Conservation (phyloP, 2,113 vertebrate genomes). For the Eudyptes chrysolophus region DNA sequence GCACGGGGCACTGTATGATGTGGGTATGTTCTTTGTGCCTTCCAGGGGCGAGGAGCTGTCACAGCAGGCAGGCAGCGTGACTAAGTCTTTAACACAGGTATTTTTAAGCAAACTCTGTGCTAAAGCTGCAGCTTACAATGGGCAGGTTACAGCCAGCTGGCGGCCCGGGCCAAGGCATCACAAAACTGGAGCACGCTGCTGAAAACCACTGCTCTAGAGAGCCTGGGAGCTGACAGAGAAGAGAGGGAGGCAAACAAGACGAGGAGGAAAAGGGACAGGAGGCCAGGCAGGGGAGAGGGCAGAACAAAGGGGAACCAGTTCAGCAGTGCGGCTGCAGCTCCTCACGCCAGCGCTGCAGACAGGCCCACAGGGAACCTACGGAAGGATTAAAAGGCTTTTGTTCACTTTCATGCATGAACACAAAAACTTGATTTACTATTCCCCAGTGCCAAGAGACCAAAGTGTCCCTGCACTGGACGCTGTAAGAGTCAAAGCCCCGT, state of each 20-base stretch:
- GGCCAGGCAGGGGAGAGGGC: not conserved
- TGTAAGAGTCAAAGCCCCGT: not conserved
- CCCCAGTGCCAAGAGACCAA: not conserved
- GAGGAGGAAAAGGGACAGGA: not conserved
- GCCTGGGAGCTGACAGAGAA: not conserved
- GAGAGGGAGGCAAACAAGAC: not conserved
- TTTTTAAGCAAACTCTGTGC: not conserved
- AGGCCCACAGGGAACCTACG: not conserved
- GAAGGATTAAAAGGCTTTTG: not conserved
- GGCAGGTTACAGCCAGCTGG: not conserved
- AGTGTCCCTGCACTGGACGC: not conserved
- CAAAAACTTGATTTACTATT: not conserved
- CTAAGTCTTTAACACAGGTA: not conserved
- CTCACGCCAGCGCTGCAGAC: not conserved
- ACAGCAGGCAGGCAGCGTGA: not conserved
- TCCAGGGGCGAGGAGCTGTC: not conserved
- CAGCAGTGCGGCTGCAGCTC: not conserved
- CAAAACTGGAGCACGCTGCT: not conserved
- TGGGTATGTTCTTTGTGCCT: rapidly evolving
- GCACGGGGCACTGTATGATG: rapidly evolving
- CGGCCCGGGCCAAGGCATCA: not conserved
- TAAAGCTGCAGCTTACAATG: not conserved
- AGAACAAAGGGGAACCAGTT: not conserved
- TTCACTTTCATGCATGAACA: not conserved
- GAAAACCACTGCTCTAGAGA: not conserved